These are phyloP conservation scores for Drosophila paranaensis DNA, from an alignment of 2,888 invertebrate genomes.

Conservation along the genomic window DNA sequence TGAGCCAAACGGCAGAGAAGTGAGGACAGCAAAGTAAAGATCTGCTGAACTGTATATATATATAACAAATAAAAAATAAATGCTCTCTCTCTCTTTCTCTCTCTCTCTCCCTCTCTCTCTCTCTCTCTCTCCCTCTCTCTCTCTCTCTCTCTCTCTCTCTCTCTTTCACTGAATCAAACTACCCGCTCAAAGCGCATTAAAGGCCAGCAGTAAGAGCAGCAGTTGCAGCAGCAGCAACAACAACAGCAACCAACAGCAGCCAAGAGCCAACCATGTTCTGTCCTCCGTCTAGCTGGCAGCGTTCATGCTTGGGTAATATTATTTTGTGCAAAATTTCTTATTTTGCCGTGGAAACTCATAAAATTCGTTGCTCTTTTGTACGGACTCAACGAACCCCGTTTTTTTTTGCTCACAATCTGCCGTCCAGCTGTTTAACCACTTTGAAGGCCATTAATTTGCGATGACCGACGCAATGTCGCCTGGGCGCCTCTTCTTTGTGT, in stretches of 20 bases:
- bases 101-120: neutral
- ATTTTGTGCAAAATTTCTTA: conserved; percentile 76
- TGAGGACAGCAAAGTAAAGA: neutral
- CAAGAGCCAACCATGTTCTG: conserved; percentile 12
- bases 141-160: neutral
- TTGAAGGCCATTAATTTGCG: conserved; percentile 77
- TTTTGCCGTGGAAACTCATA: conserved; percentile 75
- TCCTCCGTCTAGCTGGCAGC: conserved; percentile 13
- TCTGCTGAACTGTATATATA: neutral
- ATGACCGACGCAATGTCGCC: conserved; percentile 57
- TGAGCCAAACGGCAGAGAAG: neutral
- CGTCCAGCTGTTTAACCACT: conserved; percentile 53
- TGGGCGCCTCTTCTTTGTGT: conserved; percentile 3
- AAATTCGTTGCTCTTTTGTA: conserved; percentile 71
- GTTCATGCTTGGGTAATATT: conserved; percentile 51
- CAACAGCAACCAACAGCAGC: conserved; percentile 10
- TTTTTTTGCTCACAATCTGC: conserved; percentile 18
- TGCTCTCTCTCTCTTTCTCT: too few species aligned
- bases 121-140: neutral
- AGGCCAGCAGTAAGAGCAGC: neutral
- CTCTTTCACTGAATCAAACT: neutral
- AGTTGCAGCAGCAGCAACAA: conserved; percentile 27
- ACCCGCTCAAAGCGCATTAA: neutral
- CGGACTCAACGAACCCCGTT: conserved; percentile 62
- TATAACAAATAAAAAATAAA: neutral